Evolutionary conservation across 2,888 invertebrate genomes (phyloP).

Genomic region (Venustoraphidia nigricollis): DNA sequence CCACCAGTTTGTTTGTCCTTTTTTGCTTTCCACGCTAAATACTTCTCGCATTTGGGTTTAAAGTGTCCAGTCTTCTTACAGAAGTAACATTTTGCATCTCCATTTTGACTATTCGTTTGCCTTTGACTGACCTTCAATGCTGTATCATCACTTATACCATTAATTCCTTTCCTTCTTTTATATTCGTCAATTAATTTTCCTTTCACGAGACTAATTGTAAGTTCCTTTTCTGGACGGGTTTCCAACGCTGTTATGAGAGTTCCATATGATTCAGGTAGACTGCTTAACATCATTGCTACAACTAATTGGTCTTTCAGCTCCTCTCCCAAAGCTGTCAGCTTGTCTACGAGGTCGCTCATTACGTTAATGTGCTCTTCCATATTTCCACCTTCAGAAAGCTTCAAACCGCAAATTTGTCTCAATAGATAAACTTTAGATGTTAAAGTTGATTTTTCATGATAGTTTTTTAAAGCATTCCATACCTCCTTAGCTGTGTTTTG

Average conservation of each 20-base stretch:
- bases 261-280: conserved; percentile 14
- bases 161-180: conserved; percentile 8
- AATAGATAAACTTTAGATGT: conserved; percentile 4
- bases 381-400: conserved; percentile 5
- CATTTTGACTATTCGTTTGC: not conserved
- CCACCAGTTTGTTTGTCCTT: not conserved
- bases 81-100: not conserved
- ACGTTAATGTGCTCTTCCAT: conserved; percentile 12
- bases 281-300: conserved; percentile 13
- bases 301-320: conserved; percentile 11
- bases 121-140: not conserved
- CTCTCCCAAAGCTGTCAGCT: conserved; percentile 11
- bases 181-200: conserved; percentile 14
- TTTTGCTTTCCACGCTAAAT: not conserved
- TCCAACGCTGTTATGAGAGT: conserved; percentile 14
- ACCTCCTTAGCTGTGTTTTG: conserved; percentile 1
- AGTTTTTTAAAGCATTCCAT: conserved; percentile 4
- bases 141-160: not conserved
- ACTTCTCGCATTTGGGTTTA: not conserved
- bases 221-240: conserved; percentile 11
- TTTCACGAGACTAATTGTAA: conserved; percentile 11
- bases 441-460: conserved; percentile 6
- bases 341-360: conserved; percentile 11
- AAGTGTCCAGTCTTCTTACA: conserved; percentile 3
- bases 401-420: no score